Conservation (phyloP, 2,888 invertebrate genomes). For the Ophioninae sp. region DNA sequence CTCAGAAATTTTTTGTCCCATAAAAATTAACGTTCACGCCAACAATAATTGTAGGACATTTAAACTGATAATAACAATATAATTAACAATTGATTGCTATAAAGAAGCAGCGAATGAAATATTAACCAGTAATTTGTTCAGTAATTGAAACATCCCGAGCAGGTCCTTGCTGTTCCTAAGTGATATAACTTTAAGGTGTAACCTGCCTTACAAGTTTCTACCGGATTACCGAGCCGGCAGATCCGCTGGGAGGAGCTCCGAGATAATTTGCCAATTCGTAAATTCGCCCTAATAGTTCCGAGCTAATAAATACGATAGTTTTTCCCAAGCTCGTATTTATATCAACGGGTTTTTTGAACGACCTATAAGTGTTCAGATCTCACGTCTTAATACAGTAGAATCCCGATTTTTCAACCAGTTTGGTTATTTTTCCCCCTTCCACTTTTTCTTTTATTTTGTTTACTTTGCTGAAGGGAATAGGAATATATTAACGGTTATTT, state of each 20-base stretch:
- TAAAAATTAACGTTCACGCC: neutral
- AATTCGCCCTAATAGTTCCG: slow-evolving; percentile 23
- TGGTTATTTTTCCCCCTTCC: no score
- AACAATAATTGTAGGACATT: neutral
- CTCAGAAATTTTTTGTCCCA: no score
- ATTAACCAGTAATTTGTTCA: neutral
- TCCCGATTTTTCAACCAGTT: no score
- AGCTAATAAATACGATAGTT: slow-evolving; percentile 16
- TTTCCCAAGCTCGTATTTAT: neutral
- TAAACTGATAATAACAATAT: neutral
- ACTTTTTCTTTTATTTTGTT: no score
- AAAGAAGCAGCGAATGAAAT: neutral
- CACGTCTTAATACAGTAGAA: neutral
- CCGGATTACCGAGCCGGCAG: neutral
- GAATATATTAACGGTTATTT: no score
- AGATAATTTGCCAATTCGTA: neutral
- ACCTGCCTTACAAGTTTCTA: neutral
- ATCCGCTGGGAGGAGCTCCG: neutral
- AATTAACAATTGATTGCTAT: neutral
- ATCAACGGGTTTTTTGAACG: neutral
- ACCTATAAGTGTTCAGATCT: neutral
- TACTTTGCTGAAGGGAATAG: no score
- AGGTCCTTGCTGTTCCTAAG: neutral
- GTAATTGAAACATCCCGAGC: neutral
- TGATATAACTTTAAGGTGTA: neutral